Base-by-base conservation (phyloP, 2,797 vertebrate genomes). In the Zalophus californianus region DNA sequence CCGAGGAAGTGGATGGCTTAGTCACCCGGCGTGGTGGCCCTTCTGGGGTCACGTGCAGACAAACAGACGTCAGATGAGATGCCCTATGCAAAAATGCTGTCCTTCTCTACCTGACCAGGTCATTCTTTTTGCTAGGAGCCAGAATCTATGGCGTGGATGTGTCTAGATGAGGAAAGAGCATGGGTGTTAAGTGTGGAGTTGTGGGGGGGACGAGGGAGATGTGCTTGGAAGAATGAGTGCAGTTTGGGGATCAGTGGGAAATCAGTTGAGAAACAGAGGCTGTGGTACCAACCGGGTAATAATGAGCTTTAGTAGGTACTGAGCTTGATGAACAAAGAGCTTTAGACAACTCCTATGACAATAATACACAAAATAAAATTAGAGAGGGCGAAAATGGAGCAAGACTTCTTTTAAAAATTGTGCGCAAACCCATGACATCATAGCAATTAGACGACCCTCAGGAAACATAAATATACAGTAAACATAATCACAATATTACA, bases 121-220 rank as follows among this genome's bases (percentile, higher is more conserved):
- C 25, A 14, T 56, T 6, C 1, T 66, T n/a, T 91, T 60, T 12
- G 27, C 66, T 29, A 62, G 29, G 48, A 29, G 64, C 14, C 15
- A 25, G 6, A 1, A 0, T 21, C 56, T 66, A 11, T 1, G 27
- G n/a, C 56, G 14, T 35, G 15, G 29, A 11, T 56, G 29, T 23
- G 15, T 48, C 44, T 15, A 62, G 68, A 50, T 41, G 27, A 58
- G 15, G 7, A 25, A 35, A 25, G n/a, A 38, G 2, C 14, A 3
- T 1, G 11, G 0, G 23, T 25, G 2, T 15, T 15, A 35, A 3
- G 60, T 4, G 12, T 0, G 13, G 32, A 23, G 8, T 0, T 20
- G 3, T 2, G 48, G 35, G 7, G 15, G 1, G 18, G 18, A n/a
- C 20, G 29, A 62, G 18, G 20, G 4, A 54, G 23, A 27, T 3